Conservation (phyloP, 2,888 invertebrate genomes). For the Panopea generosa region DNA sequence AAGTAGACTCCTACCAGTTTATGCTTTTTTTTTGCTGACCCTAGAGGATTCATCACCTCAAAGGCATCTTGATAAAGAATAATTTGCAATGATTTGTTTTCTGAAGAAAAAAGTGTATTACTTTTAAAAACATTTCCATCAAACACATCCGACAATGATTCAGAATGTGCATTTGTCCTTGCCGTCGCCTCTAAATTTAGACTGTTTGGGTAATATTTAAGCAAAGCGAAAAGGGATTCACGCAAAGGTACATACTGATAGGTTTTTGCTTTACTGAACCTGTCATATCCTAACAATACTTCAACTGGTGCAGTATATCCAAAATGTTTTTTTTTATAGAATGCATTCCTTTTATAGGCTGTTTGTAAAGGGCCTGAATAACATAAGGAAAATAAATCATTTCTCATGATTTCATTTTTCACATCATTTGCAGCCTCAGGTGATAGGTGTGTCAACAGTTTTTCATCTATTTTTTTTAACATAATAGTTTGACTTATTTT, state of each 20-base stretch:
- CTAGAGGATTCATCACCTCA: conserved; percentile 55
- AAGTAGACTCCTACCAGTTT: conserved; percentile 48
- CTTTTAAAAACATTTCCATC: conserved; percentile 30
- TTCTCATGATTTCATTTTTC: conserved; percentile 1
- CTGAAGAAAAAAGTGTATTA: conserved; percentile 13
- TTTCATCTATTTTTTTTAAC: background rate
- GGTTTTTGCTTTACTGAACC: conserved; percentile 3
- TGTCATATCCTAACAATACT: conserved; percentile 27
- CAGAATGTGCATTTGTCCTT: background rate
- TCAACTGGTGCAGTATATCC: conserved; percentile 12
- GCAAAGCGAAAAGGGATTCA: conserved; percentile 14
- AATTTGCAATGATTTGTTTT: conserved; percentile 10
- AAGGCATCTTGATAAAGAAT: conserved; percentile 56
- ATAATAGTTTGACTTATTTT: conserved; percentile 1
- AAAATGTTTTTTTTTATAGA: conserved; percentile 33
- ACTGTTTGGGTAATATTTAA: conserved; percentile 8
- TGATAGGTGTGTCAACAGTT: background rate
- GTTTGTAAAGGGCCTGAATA: conserved; percentile 20
- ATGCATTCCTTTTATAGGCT: conserved; percentile 22
- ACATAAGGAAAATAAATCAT: conserved; percentile 26
- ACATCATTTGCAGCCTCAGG: background rate
- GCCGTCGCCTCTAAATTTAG: background rate
- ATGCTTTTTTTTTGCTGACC: conserved; percentile 47
- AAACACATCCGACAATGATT: conserved; percentile 15
- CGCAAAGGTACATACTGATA: conserved; percentile 39